These are phyloP conservation scores for Mesorhabditis sp. DNA, from an alignment of 2,888 invertebrate genomes.

Conservation along the genomic window DNA sequence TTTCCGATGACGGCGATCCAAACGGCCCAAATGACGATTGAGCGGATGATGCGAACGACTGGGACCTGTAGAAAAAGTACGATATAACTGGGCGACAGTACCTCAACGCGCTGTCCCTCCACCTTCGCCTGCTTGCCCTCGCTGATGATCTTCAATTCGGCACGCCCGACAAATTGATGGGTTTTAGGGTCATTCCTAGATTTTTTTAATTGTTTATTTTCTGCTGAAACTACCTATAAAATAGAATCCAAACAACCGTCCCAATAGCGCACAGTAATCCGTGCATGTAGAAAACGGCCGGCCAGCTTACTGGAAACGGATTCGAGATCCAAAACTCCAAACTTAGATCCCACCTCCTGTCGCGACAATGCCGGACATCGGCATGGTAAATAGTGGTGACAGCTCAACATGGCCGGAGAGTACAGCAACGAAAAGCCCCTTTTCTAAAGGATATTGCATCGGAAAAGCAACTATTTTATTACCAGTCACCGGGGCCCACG, in stretches of 20 bases:
- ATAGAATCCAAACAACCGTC: slow-evolving; percentile 31
- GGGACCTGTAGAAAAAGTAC: slow-evolving; percentile 24
- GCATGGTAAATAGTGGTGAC: slow-evolving; percentile 43
- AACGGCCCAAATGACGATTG: slow-evolving; percentile 34
- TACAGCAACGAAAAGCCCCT: slow-evolving; percentile 41
- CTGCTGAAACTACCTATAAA: slow-evolving; percentile 17
- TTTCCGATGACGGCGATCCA: slow-evolving; percentile 42
- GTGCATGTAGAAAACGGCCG: slow-evolving; percentile 40
- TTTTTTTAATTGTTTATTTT: neutral
- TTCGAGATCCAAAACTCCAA: neutral
- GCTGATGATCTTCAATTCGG: slow-evolving; percentile 28
- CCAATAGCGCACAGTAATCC: slow-evolving; percentile 26
- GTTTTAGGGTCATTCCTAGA: slow-evolving; percentile 29
- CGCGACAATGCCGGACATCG: slow-evolving; percentile 36
- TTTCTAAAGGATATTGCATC: slow-evolving; percentile 14
- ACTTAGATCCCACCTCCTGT: slow-evolving; percentile 14
- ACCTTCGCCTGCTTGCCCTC: slow-evolving; percentile 19
- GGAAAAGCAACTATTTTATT: neutral
- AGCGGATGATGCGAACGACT: slow-evolving; percentile 28
- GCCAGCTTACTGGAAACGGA: slow-evolving; percentile 38
- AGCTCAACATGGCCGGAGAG: slow-evolving; percentile 43
- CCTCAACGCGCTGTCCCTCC: slow-evolving; percentile 5
- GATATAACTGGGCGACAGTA: neutral
- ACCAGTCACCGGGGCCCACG: slow-evolving; percentile 31
- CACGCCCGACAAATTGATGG: slow-evolving; percentile 29